These are phyloP conservation scores for Miichthys miiuy DNA, from an alignment of 2,797 vertebrate species.

Conservation along the genomic window DNA sequence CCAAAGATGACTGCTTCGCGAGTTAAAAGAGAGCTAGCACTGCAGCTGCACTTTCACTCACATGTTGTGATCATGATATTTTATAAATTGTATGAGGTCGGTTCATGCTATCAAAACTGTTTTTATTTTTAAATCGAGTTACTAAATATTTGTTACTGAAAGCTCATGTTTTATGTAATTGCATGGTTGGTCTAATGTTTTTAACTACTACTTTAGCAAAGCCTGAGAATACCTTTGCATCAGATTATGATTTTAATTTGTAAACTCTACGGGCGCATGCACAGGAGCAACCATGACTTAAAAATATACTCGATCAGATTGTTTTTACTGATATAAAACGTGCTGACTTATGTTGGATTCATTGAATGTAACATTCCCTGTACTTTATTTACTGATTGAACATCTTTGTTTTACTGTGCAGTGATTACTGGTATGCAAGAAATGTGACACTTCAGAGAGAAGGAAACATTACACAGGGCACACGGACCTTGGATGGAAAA, in stretches of 20 bases:
- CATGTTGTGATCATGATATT: constrained; percentile 20
- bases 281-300: not conserved
- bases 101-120: not conserved
- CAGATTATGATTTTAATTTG: not conserved
- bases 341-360: constrained; percentile 10
- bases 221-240: not conserved
- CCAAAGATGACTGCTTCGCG: constrained; percentile 1
- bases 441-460: constrained; percentile 3
- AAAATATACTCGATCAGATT: constrained; percentile 5
- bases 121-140: constrained; percentile 24
- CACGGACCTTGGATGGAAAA: not conserved
- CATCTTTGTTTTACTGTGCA: not conserved
- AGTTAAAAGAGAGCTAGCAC: constrained; percentile 35
- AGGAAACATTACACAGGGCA: not conserved
- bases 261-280: not conserved
- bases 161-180: constrained; percentile 15
- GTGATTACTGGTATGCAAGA: not conserved
- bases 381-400: not conserved
- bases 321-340: constrained; percentile 13
- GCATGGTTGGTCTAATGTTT: not conserved
- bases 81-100: not conserved
- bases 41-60: constrained; percentile 11
- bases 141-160: constrained; percentile 40
- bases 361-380: not conserved
- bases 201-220: constrained; percentile 8